Percentiles rank a stretch among this genome's conserved stretches.
phyloP scores from a whole-genome alignment of 2,888 invertebrate species.

The Chorisops tibialis region DNA sequence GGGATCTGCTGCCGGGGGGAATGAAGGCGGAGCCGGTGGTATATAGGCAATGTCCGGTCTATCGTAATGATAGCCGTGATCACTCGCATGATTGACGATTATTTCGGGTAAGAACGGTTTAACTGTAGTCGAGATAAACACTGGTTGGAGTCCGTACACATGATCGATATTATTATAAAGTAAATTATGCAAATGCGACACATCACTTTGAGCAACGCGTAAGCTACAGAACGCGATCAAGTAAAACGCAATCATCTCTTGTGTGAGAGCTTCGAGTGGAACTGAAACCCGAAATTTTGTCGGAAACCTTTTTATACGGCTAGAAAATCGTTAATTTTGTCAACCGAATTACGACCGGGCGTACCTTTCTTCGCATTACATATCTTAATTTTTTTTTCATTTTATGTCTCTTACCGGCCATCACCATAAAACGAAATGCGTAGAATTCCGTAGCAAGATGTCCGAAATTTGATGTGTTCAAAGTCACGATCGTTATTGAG shows the following conservation, averaged over 20 bases:
- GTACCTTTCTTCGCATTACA: too few relatives aligned
- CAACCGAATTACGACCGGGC: too few relatives aligned
- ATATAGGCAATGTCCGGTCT: constrained; percentile 34
- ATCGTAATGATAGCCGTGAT: constrained; percentile 35
- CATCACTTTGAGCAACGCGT: constrained; percentile 21
- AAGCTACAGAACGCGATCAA: background rate
- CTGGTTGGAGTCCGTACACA: constrained; percentile 26
- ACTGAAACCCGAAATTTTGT: background rate
- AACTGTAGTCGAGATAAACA: constrained; percentile 37
- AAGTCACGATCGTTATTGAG: constrained; percentile 16
- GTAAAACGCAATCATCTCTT: background rate
- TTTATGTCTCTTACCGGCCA: background rate
- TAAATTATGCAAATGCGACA: constrained; percentile 19
- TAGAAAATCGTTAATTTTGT: background rate
- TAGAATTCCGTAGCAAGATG: background rate
- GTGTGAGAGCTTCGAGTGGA: background rate
- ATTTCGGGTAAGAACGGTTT: constrained; percentile 45
- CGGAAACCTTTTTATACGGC: constrained; percentile 11
- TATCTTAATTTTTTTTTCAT: background rate
- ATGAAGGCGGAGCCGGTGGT: constrained; percentile 43
- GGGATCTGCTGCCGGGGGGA: constrained; percentile 39
- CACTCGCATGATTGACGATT: constrained; percentile 43
- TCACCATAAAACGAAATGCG: constrained; percentile 8
- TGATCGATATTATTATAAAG: constrained; percentile 23
- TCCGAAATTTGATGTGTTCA: background rate